Base-by-base conservation (phyloP, 2,113 vertebrate genomes). In the Chloebia gouldiae region DNA sequence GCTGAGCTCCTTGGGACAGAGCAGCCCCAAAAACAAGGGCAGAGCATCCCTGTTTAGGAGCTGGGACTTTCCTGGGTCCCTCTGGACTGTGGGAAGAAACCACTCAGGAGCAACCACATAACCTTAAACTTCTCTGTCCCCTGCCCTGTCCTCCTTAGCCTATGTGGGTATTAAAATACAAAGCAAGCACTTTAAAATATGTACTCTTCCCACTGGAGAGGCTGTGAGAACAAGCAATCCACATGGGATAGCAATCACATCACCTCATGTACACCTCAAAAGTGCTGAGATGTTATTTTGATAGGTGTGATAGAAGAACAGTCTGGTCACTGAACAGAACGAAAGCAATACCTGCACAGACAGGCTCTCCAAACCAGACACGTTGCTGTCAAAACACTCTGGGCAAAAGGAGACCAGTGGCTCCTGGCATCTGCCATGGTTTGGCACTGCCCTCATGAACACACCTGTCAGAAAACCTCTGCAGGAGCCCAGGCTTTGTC, bases 361-460 rank as follows among this genome's bases (percentile, higher is more conserved):
- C 93, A 73, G 90, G 93, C 86, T 96, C 59, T 77, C 75, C 81
- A 88, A 65, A 88, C n/a, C 68, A 70, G 45, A 66, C 51, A 31
- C 0, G 0, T 2, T 73, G 79, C 24, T 82, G 68, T 60, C 47
- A 81, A 70, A 90, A 93, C n/a, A 64, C 39, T 49, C 64, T 64
- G 60, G 60, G 59, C 24, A 56, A 59, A 88, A 84, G 72, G 6
- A 86, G 35, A 66, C 30, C 45, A 54, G 9, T 37, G 77, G 40
- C 53, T 92, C 37, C 65, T 37, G 19, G 37, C 6, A 6, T 51
- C 63, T 76, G 53, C 57, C 83, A 35, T 15, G n/a, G 53, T 28
- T 35, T 49, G 63, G 50, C 40, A 40, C 44, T 42, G n/a, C 23
- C 40, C 61, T 51, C 28, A 19, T 8, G 11, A 86, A 13, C 37